These are phyloP conservation scores for Cephus spinipes DNA, from an alignment of 2,888 invertebrate species.

Conservation along the genomic window DNA sequence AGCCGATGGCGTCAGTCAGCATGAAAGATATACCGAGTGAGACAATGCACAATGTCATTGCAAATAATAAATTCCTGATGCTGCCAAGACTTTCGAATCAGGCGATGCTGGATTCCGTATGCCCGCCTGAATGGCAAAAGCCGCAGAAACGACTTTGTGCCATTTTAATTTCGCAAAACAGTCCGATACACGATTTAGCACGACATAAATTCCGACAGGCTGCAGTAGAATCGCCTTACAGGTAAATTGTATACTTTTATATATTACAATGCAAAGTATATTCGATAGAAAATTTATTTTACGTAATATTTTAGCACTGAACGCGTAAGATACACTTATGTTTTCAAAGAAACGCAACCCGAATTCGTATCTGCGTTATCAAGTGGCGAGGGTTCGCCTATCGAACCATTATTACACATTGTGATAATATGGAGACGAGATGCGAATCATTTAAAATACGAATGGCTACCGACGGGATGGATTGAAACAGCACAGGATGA, in stretches of 20 bases:
- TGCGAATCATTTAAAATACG: constrained; percentile 87
- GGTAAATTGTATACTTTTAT: constrained; percentile 46
- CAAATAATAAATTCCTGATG: constrained; percentile 88
- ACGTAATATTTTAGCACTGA: constrained; percentile 47
- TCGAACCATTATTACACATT: constrained; percentile 80
- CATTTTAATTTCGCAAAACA: constrained; percentile 81
- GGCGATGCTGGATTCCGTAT: constrained; percentile 84
- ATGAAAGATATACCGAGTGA: constrained; percentile 92
- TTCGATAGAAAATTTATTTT: background rate
- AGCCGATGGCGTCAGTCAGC: constrained; percentile 87
- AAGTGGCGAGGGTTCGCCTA: constrained; percentile 71
- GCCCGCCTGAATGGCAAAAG: constrained; percentile 89
- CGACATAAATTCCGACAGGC: constrained; percentile 80
- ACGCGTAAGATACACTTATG: constrained; percentile 87
- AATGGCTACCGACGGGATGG: constrained; percentile 86
- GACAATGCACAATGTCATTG: constrained; percentile 88
- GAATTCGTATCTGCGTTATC: constrained; percentile 84
- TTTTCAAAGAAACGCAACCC: constrained; percentile 86
- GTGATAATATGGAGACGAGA: constrained; percentile 93
- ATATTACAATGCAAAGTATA: background rate
- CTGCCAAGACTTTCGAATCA: constrained; percentile 94
- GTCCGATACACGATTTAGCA: constrained; percentile 71
- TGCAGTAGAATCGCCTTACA: constrained; percentile 76
- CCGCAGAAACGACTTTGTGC: constrained; percentile 81
- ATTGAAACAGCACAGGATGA: constrained; percentile 66